Conservation (phyloP, 2,888 invertebrate species). For the Deroplatys truncata region DNA sequence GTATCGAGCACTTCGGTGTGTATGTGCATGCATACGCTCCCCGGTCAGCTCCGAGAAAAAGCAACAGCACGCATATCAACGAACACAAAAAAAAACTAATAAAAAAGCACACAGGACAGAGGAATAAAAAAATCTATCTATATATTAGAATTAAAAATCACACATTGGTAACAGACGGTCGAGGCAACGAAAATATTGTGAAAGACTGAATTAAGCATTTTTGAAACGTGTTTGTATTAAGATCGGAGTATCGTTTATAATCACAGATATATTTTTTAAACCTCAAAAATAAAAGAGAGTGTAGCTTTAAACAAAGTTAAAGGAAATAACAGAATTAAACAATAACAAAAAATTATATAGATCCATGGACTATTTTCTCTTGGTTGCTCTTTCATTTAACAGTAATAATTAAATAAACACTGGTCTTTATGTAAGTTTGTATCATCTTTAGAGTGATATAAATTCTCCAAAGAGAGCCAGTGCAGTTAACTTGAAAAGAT, state of each 20-base stretch:
- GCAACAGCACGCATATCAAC: neutral
- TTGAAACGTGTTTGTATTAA: neutral
- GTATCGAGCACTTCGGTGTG: constrained; percentile 1
- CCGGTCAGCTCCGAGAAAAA: neutral
- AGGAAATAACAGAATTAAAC: no score
- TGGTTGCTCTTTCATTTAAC: neutral
- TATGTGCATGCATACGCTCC: neutral
- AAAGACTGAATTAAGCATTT: neutral
- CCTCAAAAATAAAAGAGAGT: neutral
- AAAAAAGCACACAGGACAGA: neutral
- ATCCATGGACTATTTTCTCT: neutral
- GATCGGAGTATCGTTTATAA: neutral
- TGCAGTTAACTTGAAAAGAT: no score
- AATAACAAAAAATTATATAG: neutral
- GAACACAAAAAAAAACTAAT: neutral
- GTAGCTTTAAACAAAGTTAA: neutral
- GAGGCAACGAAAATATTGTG: neutral
- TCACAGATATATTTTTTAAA: neutral
- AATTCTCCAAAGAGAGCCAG: no score
- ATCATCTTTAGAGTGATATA: no score
- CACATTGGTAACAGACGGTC: neutral
- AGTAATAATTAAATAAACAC: neutral
- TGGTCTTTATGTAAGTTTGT: neutral
- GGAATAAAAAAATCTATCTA: neutral
- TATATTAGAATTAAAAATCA: neutral